Evolutionary conservation across 2,888 invertebrate species (phyloP), one percentile per base, ranked within the genome.

Genomic region (Branchellion lobata): DNA sequence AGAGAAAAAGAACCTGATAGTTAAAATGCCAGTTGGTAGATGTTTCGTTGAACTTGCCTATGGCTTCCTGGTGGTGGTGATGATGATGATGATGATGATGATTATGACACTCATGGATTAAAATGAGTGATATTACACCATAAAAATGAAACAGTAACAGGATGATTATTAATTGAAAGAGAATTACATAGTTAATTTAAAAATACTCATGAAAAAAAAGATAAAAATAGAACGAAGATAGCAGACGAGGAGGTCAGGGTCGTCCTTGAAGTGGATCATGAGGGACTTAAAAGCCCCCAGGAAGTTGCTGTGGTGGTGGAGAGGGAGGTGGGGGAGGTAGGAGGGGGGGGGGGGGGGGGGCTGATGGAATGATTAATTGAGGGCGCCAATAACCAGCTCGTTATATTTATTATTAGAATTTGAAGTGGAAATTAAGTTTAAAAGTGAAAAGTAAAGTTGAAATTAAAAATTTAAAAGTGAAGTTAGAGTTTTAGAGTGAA

Each of bases 191-290:
- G 53, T 14, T 14, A 51, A 51, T 14, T 14, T 14, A 51, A 51
- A 51, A 51, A 51, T 14, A 14, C 53, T 14, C 14, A 51, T 51
- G 14, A 21, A 51, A 51, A 14, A n/a, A n/a, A n/a, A n/a, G n/a
- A n/a, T n/a, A n/a, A n/a, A n/a, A n/a, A n/a, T n/a, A n/a, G n/a
- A n/a, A n/a, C n/a, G n/a, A n/a, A n/a, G n/a, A n/a, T n/a, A n/a
- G n/a, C n/a, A 40, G 40, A 40, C 77, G 31, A 77, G 61, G 14
- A 77, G 33, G 21, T 33, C 0, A 21, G 77, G 53, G 65, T 77
- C 77, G 34, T 77, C 77, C 33, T 77, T 77, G 77, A 77, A 77
- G 36, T 77, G 57, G 8, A 61, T 33, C 77, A 77, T 77, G 77
- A 77, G 77, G 5, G 65, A 65, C 36, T 77, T 61, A 65, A 77